Evolutionary conservation across 92 coral and sea anemone genomes (phyloP).

Genomic region (Muricea muricata): DNA sequence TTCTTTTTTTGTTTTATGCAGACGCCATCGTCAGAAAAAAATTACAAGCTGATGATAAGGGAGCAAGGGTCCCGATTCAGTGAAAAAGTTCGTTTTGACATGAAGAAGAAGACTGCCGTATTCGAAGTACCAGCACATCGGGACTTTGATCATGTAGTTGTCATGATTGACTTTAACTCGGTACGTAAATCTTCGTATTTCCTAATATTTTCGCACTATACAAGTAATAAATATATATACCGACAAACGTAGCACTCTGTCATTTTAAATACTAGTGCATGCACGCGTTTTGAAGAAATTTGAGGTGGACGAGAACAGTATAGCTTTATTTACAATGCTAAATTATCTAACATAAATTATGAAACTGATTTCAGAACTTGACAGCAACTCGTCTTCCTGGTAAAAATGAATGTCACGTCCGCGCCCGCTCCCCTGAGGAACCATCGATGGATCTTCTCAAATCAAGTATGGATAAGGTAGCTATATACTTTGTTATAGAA

Average conservation of each 20-base stretch:
- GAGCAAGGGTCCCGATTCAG: not conserved
- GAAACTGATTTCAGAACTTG: not conserved
- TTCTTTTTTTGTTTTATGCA: too few relatives aligned
- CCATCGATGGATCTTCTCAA: not conserved
- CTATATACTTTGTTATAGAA: not conserved
- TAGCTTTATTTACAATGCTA: too few relatives aligned
- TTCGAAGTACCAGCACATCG: not conserved
- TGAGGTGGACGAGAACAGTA: too few relatives aligned
- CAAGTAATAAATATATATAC: too few relatives aligned
- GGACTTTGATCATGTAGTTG: not conserved
- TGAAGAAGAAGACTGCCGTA: not conserved
- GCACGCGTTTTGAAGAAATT: too few relatives aligned
- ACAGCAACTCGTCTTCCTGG: not conserved
- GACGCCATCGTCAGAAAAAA: too few relatives aligned
- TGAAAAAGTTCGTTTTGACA: not conserved
- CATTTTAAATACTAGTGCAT: too few relatives aligned
- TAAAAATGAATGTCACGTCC: not conserved
- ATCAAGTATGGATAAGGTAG: not conserved
- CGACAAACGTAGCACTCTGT: too few relatives aligned
- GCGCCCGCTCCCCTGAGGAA: not conserved
- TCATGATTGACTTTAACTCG: not conserved
- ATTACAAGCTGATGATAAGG: too few relatives aligned
- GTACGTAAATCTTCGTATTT: not conserved
- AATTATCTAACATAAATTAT: too few relatives aligned
- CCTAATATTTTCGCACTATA: too few relatives aligned